Conservation (phyloP, 2,113 vertebrate genomes). For the Strix aluco region DNA sequence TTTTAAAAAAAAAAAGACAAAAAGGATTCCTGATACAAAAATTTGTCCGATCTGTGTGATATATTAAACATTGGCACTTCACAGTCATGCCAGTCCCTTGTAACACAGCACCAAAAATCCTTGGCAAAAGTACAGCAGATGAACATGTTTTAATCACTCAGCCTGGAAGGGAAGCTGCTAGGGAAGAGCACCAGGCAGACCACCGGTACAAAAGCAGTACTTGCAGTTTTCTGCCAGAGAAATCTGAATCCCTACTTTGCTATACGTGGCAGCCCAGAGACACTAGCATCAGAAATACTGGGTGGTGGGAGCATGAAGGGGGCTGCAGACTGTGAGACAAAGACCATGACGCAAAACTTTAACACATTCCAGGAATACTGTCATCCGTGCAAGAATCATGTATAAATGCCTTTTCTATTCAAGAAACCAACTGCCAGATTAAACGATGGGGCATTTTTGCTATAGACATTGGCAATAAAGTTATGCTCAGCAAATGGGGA, state of each 20-base stretch:
- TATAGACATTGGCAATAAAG: not conserved
- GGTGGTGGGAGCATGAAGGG: not conserved
- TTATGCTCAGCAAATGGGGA: not conserved
- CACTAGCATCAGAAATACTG: not conserved
- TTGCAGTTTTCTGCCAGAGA: not conserved
- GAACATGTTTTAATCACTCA: not conserved
- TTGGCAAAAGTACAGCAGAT: not conserved
- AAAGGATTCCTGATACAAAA: not conserved
- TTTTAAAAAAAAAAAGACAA: not conserved
- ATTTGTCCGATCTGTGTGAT: not conserved
- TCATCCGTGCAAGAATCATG: not conserved
- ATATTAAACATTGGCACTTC: not conserved
- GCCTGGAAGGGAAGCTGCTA: not conserved
- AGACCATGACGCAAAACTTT: not conserved
- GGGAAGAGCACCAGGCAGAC: not conserved
- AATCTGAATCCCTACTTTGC: not conserved
- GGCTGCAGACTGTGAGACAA: not conserved
- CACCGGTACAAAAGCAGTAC: not conserved
- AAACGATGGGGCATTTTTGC: not conserved
- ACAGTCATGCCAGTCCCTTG: rapidly evolving
- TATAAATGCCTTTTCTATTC: not conserved
- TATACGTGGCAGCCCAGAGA: not conserved
- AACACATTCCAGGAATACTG: not conserved
- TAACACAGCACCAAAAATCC: not conserved
- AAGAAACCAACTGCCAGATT: not conserved